These are phyloP conservation scores for Cricetomys ansorgei DNA, from an alignment of 2,113 vertebrate genomes.

Conservation along the genomic window DNA sequence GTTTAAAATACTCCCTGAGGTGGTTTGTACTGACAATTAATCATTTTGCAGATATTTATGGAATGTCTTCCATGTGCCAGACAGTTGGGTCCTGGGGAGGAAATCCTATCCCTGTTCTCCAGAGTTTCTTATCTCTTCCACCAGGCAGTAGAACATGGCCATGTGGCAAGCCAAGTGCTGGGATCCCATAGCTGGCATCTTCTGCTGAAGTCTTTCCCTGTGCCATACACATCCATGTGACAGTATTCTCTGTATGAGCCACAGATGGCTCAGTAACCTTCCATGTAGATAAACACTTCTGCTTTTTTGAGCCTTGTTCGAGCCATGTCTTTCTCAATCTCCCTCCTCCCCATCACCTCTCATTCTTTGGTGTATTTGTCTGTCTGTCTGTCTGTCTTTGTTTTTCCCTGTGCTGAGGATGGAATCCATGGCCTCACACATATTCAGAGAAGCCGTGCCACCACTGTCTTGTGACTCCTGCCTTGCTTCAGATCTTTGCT, in stretches of 20 bases:
- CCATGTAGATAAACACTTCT: background rate
- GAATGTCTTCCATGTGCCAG: background rate
- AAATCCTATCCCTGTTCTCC: slow-evolving; percentile 17
- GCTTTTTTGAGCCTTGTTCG: background rate
- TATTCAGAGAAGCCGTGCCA: background rate
- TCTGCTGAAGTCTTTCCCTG: background rate
- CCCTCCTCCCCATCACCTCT: too few species aligned
- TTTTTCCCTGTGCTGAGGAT: background rate
- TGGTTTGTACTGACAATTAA: background rate
- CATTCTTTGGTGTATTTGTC: background rate
- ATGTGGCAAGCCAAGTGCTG: background rate
- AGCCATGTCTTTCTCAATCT: background rate
- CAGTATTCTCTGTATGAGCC: background rate
- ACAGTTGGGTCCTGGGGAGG: background rate
- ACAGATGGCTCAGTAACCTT: background rate
- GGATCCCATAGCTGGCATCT: background rate
- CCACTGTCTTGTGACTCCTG: background rate
- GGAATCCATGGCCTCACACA: background rate
- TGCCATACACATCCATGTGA: background rate
- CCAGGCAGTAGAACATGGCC: background rate
- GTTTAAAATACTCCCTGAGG: background rate
- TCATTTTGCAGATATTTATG: slow-evolving; percentile 25
- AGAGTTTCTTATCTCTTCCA: slow-evolving; percentile 38
- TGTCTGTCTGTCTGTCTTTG: background rate
- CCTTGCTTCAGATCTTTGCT: background rate